Evolutionary conservation across 2,888 invertebrate genomes (phyloP), one percentile per base, ranked within the genome.

Genomic region (Teleiodes luculella): DNA sequence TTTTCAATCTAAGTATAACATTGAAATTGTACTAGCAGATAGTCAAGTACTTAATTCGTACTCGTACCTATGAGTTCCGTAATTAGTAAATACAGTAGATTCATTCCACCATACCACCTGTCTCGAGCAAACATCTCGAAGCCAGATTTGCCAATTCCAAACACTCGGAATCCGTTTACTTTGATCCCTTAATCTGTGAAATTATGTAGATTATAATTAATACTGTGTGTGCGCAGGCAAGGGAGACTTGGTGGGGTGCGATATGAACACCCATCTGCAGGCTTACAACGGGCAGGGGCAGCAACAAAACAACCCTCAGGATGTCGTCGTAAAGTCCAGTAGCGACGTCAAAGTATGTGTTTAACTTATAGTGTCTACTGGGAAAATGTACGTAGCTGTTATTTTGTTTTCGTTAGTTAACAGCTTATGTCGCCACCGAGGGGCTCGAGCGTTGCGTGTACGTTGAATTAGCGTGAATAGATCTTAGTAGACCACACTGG

Each of bases 171-270:
- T 11, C n/a, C 20, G 43, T 43, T 43, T 28, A 28, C 43, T 28
- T 43, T 43, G 43, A 43, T 24, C 43, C 20, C n/a, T n/a, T 28
- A 43, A 43, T 18, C 43, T 43, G 20, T n/a, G 43, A 20, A 43
- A 43, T 43, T 57, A 61, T 58, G 57, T 39, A 59, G 58, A 62
- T 62, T 53, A 46, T 45, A 62, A 64, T 62, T 59, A 55, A 65
- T 62, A 56, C 55, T 33, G 11, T 13, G 39, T 39, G 18, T 39
- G 50, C 61, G 64, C 77, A 98, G 98, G 98, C 13, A 98, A 98
- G 89, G 98, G 98, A 36, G 98, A 98, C 87, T 90, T 98, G 64
- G 97, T 98, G 51, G 98, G 98, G 55, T 96, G 96, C 76, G 97
- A 97, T 83, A 96, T 97, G 79, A 95, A 94, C 78, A 92, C 94